A percentile compares a stretch with the other conserved stretches of the same genome.
Conservation (phyloP, 2,888 invertebrate genomes). For the Ophion obscuratus region DNA sequence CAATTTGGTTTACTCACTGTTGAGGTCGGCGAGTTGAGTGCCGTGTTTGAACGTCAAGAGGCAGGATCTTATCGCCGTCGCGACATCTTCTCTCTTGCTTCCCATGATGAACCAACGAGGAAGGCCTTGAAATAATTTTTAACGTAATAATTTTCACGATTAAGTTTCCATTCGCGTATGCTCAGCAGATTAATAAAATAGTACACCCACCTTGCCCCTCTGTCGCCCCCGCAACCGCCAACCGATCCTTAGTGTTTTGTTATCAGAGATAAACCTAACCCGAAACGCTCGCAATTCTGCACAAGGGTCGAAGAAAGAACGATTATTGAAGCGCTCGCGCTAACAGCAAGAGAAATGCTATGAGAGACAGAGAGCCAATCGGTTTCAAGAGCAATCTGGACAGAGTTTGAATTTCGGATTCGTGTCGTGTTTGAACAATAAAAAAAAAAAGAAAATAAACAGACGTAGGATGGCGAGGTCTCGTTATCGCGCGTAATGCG, state of each 20-base stretch:
- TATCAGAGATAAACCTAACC: not conserved
- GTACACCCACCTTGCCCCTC: not conserved
- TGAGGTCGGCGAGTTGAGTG: slow-evolving; percentile 85
- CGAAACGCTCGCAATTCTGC: not conserved
- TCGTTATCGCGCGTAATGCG: slow-evolving; percentile 38
- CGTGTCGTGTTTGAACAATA: not conserved
- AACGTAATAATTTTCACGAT: not conserved
- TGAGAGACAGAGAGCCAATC: not conserved
- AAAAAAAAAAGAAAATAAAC: not conserved
- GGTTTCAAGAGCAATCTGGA: not conserved
- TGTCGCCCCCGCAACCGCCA: not conserved
- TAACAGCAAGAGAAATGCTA: not conserved
- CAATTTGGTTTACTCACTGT: slow-evolving; percentile 84
- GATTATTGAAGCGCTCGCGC: not conserved
- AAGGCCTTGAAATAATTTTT: slow-evolving; percentile 33
- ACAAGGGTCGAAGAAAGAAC: not conserved
- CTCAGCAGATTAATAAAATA: not conserved
- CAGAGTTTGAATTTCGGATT: not conserved
- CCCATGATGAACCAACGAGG: slow-evolving; percentile 71
- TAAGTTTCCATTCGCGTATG: not conserved
- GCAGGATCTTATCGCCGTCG: slow-evolving; percentile 84
- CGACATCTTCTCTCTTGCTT: slow-evolving; percentile 85
- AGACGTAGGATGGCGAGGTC: not conserved
- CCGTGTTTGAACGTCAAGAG: slow-evolving; percentile 86
- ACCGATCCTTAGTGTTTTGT: not conserved